Evolutionary conservation across 2,888 invertebrate species (phyloP).

Genomic region (Julus scandinavius): DNA sequence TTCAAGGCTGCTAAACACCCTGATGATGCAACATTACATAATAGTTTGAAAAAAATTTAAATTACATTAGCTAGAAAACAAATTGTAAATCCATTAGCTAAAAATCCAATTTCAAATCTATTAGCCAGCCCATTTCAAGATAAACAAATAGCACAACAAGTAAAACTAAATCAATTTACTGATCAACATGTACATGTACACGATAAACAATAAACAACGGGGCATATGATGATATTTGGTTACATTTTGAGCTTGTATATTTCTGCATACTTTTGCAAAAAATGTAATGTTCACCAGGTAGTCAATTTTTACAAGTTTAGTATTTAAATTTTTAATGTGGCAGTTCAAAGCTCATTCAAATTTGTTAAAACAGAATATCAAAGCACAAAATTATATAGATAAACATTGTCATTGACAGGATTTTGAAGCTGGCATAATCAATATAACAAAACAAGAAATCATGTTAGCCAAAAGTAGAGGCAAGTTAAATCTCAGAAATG

Average conservation of each 20-base stretch:
- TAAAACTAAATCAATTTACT: conserved; percentile 24
- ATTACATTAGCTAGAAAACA: too few relatives aligned
- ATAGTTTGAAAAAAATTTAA: too few relatives aligned
- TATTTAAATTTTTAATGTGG: neutral
- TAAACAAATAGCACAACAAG: neutral
- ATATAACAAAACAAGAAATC: neutral
- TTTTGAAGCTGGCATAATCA: neutral
- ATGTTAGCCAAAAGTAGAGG: neutral
- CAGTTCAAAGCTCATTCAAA: neutral
- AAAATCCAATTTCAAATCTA: too few relatives aligned
- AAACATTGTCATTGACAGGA: neutral
- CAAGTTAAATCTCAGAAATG: too few relatives aligned
- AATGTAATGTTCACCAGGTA: neutral
- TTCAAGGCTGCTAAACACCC: too few relatives aligned
- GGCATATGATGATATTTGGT: neutral
- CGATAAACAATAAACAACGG: neutral
- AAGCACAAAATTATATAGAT: neutral
- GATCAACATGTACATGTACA: conserved; percentile 28
- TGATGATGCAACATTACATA: too few relatives aligned
- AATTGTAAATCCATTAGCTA: too few relatives aligned
- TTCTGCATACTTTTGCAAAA: conserved; percentile 1
- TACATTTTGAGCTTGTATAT: neutral
- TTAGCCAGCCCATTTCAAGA: neutral
- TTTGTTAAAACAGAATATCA: neutral
- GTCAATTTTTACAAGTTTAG: neutral